Conservation (phyloP, 2,113 vertebrate species). For the Mormyrus lacerda region DNA sequence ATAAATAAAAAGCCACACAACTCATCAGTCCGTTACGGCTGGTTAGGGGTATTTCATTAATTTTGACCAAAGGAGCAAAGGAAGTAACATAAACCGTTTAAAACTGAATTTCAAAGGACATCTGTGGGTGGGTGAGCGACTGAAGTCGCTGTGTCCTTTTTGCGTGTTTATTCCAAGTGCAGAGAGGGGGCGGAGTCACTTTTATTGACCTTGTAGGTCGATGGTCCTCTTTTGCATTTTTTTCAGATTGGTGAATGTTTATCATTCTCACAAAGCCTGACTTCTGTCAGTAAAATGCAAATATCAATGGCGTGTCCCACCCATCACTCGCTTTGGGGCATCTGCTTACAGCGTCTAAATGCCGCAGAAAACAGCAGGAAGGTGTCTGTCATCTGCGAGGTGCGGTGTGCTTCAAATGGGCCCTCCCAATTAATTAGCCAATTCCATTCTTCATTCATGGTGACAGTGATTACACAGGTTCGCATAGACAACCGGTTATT, state of each 20-base stretch:
- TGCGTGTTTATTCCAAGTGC: neutral
- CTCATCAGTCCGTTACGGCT: constrained; percentile 29
- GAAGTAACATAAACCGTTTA: neutral
- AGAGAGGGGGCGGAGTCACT: neutral
- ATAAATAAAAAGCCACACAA: neutral
- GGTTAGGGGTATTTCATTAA: constrained; percentile 22
- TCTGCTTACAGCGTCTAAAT: neutral
- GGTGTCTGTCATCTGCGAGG: neutral
- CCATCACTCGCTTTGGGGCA: neutral
- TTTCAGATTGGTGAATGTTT: neutral
- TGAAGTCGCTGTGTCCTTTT: neutral
- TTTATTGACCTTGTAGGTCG: neutral
- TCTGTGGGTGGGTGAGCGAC: neutral
- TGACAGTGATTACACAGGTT: neutral
- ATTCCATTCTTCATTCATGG: neutral
- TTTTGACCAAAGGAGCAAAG: constrained; percentile 8
- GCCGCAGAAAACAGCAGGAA: neutral
- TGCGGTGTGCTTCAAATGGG: neutral
- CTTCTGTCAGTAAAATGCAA: neutral
- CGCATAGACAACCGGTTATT: neutral
- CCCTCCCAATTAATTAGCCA: neutral
- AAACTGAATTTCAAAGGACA: neutral
- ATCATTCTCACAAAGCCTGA: neutral
- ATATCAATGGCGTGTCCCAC: neutral
- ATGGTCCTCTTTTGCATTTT: neutral